phyloP scores from a whole-genome alignment of 2,113 vertebrate genomes.

The Phylloscopus whistleri region DNA sequence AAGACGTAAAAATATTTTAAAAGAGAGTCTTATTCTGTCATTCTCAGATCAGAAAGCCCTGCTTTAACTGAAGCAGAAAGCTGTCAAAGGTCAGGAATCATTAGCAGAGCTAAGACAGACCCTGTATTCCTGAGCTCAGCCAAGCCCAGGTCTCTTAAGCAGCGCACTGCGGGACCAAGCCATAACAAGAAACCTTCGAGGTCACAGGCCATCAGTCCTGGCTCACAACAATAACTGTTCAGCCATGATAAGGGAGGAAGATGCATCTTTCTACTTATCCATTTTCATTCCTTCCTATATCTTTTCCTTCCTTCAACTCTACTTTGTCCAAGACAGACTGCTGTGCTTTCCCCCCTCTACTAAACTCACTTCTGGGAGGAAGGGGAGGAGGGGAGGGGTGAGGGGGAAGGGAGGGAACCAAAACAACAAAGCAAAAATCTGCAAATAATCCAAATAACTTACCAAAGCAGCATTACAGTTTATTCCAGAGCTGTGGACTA shows the following conservation, averaged over 20 bases:
- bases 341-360: neutral
- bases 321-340: neutral
- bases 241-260: neutral
- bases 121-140: neutral
- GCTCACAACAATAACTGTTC: neutral
- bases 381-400: fast-evolving
- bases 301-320: neutral
- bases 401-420: fast-evolving
- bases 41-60: neutral
- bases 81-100: neutral
- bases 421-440: neutral
- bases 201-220: neutral
- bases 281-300: neutral
- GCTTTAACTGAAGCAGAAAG: neutral
- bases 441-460: neutral
- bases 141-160: neutral
- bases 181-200: neutral
- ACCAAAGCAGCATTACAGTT: neutral
- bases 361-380: neutral
- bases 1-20: neutral
- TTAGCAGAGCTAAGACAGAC: neutral
- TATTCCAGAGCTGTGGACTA: neutral
- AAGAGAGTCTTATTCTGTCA: neutral
- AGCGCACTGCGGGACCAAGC: neutral
- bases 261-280: neutral